These are phyloP conservation scores for Gorsachius magnificus DNA, from an alignment of 2,797 vertebrate genomes.

Conservation along the genomic window DNA sequence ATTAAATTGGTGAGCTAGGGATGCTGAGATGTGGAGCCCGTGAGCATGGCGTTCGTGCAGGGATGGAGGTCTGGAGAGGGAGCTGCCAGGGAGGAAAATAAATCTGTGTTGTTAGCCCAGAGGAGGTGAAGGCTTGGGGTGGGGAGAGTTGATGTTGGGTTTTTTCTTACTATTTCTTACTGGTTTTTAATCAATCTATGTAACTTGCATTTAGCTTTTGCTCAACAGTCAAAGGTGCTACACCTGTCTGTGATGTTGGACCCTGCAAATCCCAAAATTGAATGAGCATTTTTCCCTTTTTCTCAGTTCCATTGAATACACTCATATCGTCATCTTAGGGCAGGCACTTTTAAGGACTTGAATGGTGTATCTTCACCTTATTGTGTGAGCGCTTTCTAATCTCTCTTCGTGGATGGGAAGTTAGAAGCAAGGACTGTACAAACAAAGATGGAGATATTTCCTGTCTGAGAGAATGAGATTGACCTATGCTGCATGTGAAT, in stretches of 20 bases:
- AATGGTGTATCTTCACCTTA: background rate
- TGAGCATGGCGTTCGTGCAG: accelerated
- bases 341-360: background rate
- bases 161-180: background rate
- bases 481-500: background rate
- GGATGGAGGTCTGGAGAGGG: background rate
- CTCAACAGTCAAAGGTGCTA: background rate
- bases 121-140: background rate
- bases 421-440: background rate
- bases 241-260: background rate
- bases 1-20: background rate
- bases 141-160: accelerated
- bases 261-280: background rate
- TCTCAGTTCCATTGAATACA: background rate
- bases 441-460: background rate
- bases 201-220: background rate
- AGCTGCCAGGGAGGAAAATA: background rate
- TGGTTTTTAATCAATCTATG: background rate
- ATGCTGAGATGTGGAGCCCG: background rate
- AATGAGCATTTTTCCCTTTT: background rate
- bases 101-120: background rate
- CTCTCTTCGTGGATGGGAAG: background rate
- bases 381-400: background rate
- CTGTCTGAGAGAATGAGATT: background rate
- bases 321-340: background rate